These are phyloP conservation scores for Apamea crenata DNA, from an alignment of 2,888 invertebrate species.

Conservation along the genomic window DNA sequence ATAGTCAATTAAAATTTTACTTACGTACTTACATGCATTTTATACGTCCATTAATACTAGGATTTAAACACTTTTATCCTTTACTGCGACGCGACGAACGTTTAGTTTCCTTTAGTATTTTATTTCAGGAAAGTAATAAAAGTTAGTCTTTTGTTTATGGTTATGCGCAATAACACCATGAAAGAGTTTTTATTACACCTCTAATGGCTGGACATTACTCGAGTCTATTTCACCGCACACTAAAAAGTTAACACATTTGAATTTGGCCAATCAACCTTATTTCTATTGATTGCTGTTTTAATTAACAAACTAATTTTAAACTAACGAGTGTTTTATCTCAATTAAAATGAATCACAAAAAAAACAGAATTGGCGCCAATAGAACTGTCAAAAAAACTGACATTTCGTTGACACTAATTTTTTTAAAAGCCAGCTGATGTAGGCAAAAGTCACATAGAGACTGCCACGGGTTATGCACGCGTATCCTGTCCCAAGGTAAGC, in stretches of 20 bases:
- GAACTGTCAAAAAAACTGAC: slow-evolving; percentile 29
- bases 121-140: slow-evolving; percentile 35
- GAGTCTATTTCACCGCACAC: slow-evolving; percentile 33
- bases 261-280: slow-evolving; percentile 24
- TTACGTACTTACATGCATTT: slow-evolving; percentile 67
- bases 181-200: slow-evolving; percentile 28
- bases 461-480: slow-evolving; percentile 72
- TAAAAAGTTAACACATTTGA: slow-evolving; percentile 29
- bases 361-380: slow-evolving; percentile 40
- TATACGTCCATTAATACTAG: slow-evolving; percentile 51
- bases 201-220: not conserved
- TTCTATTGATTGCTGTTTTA: slow-evolving; percentile 25
- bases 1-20: slow-evolving; percentile 21
- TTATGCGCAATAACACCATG: slow-evolving; percentile 20
- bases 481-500: slow-evolving; percentile 82
- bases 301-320: slow-evolving; percentile 28
- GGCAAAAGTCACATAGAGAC: slow-evolving; percentile 70
- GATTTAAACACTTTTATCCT: slow-evolving; percentile 19
- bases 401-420: slow-evolving; percentile 50
- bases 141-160: slow-evolving; percentile 26
- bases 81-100: not conserved
- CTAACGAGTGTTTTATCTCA: slow-evolving; percentile 6
- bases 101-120: slow-evolving; percentile 26
- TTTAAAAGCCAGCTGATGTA: slow-evolving; percentile 61
- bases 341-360: not conserved